Evolutionary conservation across 1,140 invertebrate genomes (phyloP).

Genomic region (Aplysia californica): DNA sequence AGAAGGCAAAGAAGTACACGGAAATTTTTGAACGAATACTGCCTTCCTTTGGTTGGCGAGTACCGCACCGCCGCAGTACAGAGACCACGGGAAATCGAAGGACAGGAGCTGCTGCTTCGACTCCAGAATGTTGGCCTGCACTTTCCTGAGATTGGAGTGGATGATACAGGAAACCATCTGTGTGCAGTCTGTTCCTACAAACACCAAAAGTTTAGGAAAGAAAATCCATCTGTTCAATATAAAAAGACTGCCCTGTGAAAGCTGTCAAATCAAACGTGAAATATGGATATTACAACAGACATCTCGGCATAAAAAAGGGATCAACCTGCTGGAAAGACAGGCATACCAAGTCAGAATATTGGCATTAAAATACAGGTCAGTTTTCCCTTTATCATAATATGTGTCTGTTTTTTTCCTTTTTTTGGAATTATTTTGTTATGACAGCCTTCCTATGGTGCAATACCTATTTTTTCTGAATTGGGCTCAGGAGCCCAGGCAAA

Average conservation of each 20-base stretch:
- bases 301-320: neutral
- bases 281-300: neutral
- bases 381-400: neutral
- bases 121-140: neutral
- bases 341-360: conserved; percentile 14
- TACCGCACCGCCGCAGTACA: neutral
- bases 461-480: neutral
- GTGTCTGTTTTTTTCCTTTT: neutral
- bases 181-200: neutral
- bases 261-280: neutral
- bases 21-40: neutral
- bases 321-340: conserved; percentile 31
- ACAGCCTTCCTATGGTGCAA: neutral
- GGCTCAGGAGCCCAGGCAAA: neutral
- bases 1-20: neutral
- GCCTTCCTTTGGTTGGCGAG: neutral
- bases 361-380: neutral
- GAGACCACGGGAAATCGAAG: neutral
- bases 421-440: no score
- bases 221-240: neutral
- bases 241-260: neutral
- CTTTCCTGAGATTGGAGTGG: neutral
- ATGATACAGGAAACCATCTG: neutral
- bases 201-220: neutral
- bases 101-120: no score